These are phyloP conservation scores for Hanleya hanleyi DNA, from an alignment of 2,888 invertebrate species.

Conservation along the genomic window DNA sequence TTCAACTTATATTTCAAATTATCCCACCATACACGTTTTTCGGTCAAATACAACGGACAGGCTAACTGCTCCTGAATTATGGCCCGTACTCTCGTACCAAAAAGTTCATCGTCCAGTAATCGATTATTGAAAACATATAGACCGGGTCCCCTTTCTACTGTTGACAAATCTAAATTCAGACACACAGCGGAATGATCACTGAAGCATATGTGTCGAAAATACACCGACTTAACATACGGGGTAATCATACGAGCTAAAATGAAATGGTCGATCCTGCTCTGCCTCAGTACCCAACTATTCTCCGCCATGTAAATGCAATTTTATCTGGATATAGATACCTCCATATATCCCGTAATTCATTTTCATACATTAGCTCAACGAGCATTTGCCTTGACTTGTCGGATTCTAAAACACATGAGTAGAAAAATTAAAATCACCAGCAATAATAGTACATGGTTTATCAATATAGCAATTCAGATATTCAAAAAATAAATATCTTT, in stretches of 20 bases:
- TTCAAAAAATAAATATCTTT: neutral
- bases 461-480: neutral
- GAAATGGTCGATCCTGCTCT: neutral
- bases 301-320: neutral
- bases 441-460: neutral
- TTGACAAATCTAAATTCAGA: no score
- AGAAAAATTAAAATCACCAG: neutral
- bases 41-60: no score
- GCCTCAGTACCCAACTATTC: neutral
- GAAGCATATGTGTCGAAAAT: no score
- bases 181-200: no score
- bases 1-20: no score
- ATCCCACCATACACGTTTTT: no score
- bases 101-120: no score
- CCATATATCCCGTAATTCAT: neutral
- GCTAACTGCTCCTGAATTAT: no score
- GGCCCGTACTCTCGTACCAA: no score
- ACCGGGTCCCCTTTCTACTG: no score
- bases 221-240: no score
- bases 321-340: neutral
- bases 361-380: neutral
- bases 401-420: neutral
- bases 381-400: neutral
- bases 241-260: neutral
- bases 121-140: no score